These are phyloP conservation scores for Tiliacea citrago DNA, from an alignment of 2,888 invertebrate species.

Conservation along the genomic window DNA sequence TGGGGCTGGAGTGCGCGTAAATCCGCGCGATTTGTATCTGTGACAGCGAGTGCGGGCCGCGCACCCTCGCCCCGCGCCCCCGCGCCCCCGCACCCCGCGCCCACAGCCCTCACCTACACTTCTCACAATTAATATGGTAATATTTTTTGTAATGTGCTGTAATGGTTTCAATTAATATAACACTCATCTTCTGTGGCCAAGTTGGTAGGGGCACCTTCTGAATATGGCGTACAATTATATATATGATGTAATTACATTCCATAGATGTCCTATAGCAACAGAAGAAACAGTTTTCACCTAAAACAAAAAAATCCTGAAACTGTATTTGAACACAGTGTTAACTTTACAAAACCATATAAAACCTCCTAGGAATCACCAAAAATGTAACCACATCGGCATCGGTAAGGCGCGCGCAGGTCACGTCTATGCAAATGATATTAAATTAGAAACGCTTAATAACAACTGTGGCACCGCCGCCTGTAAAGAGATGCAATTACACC, in stretches of 20 bases:
- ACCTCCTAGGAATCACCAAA: not conserved
- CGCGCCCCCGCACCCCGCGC: constrained; percentile 28
- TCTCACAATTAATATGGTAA: constrained; percentile 83
- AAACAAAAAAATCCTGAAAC: not conserved
- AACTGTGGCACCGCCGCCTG: constrained; percentile 86
- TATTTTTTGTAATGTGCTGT: constrained; percentile 61
- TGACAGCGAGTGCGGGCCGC: constrained; percentile 85
- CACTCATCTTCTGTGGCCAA: constrained; percentile 16
- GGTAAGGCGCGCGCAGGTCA: constrained; percentile 76
- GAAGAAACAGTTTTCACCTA: no score
- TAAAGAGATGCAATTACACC: constrained; percentile 90
- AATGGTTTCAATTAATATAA: constrained; percentile 51
- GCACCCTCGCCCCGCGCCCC: constrained; percentile 53
- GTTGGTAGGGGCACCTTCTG: not conserved
- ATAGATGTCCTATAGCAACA: not conserved
- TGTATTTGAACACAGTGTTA: not conserved
- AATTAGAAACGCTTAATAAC: constrained; percentile 90
- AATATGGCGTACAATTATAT: not conserved
- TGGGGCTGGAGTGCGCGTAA: constrained; percentile 90
- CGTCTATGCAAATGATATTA: constrained; percentile 90
- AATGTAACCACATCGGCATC: not conserved
- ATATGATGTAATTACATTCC: not conserved
- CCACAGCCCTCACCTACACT: constrained; percentile 66
- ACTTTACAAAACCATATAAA: not conserved
- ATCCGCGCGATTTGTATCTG: constrained; percentile 91